Conservation (phyloP, 2,888 invertebrate genomes). For the Lysandra bellargus region DNA sequence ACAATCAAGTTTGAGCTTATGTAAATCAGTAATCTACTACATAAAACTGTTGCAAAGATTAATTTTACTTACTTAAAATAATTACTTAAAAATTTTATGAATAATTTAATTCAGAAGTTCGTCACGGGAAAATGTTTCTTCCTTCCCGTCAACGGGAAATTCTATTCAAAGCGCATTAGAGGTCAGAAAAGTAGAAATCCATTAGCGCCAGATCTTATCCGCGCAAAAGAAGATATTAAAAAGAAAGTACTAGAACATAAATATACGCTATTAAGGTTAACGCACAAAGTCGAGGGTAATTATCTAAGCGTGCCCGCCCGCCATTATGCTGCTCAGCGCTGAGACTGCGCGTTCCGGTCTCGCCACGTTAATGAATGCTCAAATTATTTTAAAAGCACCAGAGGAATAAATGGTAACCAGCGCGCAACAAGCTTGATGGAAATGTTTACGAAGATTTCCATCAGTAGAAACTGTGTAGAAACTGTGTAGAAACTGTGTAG, state of each 20-base stretch:
- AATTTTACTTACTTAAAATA: too few relatives aligned
- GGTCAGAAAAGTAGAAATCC: not conserved
- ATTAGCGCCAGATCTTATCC: conserved; percentile 27
- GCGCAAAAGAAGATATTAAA: conserved; percentile 30
- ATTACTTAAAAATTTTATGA: not conserved
- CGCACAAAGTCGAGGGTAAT: conserved; percentile 31
- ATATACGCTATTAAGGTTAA: conserved; percentile 33
- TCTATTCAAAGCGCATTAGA: not conserved
- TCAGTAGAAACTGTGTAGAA: not conserved
- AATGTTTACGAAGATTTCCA: not conserved
- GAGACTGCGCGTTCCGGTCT: conserved; percentile 36
- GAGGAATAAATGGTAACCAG: conserved; percentile 35
- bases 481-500: not conserved
- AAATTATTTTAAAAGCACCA: conserved; percentile 39
- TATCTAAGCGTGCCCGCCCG: conserved; percentile 32
- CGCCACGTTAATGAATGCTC: conserved; percentile 43
- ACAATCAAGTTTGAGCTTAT: too few relatives aligned
- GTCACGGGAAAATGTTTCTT: not conserved
- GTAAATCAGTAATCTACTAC: too few relatives aligned
- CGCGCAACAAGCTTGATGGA: not conserved
- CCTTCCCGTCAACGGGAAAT: too few relatives aligned
- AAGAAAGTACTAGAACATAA: conserved; percentile 31
- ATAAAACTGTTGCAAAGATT: too few relatives aligned
- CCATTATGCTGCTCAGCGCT: conserved; percentile 36
- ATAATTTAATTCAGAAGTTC: not conserved